Evolutionary conservation across 2,888 invertebrate genomes (phyloP).

Genomic region (Drosophila quinaria): DNA sequence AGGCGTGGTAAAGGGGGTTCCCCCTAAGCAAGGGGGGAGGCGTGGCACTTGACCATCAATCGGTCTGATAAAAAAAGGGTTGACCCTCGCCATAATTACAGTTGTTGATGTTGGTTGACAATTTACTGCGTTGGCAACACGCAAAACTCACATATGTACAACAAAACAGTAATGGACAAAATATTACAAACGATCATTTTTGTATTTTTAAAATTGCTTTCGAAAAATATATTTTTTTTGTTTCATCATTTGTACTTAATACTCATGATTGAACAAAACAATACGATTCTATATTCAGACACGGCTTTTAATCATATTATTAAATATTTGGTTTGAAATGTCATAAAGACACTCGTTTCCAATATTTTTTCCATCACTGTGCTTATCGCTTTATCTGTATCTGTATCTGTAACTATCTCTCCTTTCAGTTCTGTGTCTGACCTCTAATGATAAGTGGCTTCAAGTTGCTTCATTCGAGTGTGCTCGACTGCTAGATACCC

Average conservation of each 20-base stretch:
- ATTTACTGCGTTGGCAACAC: conserved; percentile 37
- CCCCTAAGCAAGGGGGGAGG: neutral
- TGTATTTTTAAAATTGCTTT: no score
- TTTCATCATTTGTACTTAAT: no score
- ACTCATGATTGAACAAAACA: no score
- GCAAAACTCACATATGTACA: conserved; percentile 31
- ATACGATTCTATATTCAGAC: no score
- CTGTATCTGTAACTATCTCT: conserved; percentile 34
- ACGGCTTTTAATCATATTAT: no score
- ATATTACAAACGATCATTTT: no score
- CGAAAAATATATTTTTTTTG: no score
- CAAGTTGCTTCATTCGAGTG: conserved; percentile 40
- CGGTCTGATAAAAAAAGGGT: conserved; percentile 8
- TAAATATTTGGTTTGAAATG: no score
- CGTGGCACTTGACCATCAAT: neutral
- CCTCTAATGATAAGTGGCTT: conserved; percentile 55
- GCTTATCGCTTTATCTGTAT: neutral
- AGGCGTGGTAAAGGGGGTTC: neutral
- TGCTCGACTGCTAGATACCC: neutral
- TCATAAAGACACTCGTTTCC: no score
- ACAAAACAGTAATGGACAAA: no score
- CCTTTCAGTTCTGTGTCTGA: conserved; percentile 44
- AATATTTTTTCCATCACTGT: no score
- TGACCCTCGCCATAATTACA: conserved; percentile 30
- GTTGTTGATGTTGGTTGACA: conserved; percentile 10